These are phyloP conservation scores for Rhinogobius similis DNA, from an alignment of 2,113 vertebrate genomes.

Conservation along the genomic window DNA sequence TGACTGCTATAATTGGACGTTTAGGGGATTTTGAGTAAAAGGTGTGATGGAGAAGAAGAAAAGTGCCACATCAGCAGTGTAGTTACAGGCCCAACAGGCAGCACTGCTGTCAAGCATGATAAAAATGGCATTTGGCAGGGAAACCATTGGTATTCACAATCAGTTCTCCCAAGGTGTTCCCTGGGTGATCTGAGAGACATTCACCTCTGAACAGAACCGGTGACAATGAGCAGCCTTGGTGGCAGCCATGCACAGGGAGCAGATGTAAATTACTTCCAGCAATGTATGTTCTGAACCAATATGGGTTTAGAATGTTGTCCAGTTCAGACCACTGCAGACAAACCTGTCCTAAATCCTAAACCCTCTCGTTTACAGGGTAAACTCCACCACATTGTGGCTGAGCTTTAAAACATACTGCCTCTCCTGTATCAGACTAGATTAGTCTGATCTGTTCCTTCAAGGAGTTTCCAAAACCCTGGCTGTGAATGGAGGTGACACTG, in stretches of 20 bases:
- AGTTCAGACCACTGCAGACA: background rate
- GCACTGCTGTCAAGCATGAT: background rate
- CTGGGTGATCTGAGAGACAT: background rate
- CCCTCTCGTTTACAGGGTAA: too few species aligned
- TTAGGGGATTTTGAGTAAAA: slow-evolving; percentile 59
- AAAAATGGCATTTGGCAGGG: background rate
- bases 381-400: background rate
- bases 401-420: background rate
- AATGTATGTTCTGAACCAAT: background rate
- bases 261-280: background rate
- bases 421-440: too few species aligned
- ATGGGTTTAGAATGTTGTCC: background rate
- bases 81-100: background rate
- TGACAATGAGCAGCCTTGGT: background rate
- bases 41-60: slow-evolving; percentile 54
- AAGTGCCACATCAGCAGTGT: background rate
- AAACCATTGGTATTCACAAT: background rate
- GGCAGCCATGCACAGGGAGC: background rate
- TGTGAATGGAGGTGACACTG: background rate
- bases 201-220: background rate
- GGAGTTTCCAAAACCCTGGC: background rate
- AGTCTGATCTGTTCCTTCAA: background rate
- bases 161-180: background rate
- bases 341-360: background rate
- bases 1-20: slow-evolving; percentile 64